phyloP scores from a whole-genome alignment of 2,888 invertebrate genomes.

The Yponomeuta sedellus region DNA sequence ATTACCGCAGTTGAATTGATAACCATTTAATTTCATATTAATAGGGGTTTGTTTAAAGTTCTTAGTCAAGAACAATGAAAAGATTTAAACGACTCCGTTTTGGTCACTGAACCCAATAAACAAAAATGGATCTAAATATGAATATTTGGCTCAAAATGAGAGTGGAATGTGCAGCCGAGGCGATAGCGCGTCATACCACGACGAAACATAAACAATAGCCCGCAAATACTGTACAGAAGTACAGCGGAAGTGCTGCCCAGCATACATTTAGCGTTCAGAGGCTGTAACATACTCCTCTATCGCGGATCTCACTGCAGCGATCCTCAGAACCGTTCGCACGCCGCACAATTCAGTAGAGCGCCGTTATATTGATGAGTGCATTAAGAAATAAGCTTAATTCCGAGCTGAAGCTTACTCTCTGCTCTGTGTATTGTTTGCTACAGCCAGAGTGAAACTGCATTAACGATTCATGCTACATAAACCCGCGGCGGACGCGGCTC shows the following conservation, averaged over 20 bases:
- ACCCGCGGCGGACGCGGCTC: slow-evolving; percentile 21
- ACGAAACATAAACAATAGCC: neutral
- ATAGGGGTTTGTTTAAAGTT: no score
- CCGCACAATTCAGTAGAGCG: no score
- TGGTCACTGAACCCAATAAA: neutral
- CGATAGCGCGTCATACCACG: slow-evolving; percentile 5
- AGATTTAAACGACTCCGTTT: neutral
- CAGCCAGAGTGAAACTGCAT: slow-evolving; percentile 25
- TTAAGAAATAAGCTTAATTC: no score
- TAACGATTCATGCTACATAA: slow-evolving; percentile 32
- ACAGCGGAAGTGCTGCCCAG: neutral
- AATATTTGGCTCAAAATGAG: slow-evolving; percentile 24
- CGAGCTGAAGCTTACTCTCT: no score
- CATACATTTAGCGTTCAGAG: no score
- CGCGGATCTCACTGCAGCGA: no score
- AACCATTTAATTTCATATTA: no score
- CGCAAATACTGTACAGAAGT: slow-evolving; percentile 5
- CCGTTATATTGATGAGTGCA: no score
- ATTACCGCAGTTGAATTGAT: no score
- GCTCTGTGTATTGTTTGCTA: neutral
- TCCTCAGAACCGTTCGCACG: no score
- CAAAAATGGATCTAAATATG: neutral
- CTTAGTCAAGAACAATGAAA: neutral
- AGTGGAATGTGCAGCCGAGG: slow-evolving; percentile 22
- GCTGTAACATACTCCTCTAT: no score